Evolutionary conservation across 2,113 vertebrate species (phyloP).

Genomic region (Nymphicus hollandicus): DNA sequence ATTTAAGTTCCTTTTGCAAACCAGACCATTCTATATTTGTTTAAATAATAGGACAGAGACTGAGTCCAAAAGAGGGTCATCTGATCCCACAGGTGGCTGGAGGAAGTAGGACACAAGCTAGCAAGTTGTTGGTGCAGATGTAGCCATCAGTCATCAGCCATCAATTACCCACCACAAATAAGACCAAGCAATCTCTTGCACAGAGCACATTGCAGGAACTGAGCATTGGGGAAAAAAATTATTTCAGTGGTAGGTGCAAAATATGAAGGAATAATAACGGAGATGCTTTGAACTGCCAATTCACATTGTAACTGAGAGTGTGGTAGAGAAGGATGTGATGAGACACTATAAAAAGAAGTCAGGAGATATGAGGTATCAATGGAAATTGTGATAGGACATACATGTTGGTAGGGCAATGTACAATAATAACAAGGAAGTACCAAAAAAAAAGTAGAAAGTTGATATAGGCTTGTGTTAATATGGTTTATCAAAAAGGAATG

Average conservation of each 20-base stretch:
- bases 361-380: not conserved
- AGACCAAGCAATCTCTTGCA: not conserved
- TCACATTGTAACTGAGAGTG: fast-evolving
- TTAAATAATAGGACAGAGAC: not conserved
- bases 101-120: not conserved
- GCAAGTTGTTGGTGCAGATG: not conserved
- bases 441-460: not conserved
- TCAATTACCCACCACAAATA: not conserved
- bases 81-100: not conserved
- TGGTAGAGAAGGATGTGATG: not conserved
- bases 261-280: not conserved
- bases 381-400: not conserved
- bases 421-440: not conserved
- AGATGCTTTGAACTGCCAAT: not conserved
- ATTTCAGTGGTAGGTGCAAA: not conserved
- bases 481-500: not conserved
- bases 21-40: not conserved
- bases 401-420: not conserved
- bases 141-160: not conserved
- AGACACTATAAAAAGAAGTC: not conserved
- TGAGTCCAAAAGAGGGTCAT: not conserved
- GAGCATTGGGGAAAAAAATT: not conserved
- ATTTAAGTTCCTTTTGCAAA: not conserved
- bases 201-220: not conserved
- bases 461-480: not conserved